phyloP scores from a whole-genome alignment of 2,888 invertebrate species.

The Luffia ferchaultella region DNA sequence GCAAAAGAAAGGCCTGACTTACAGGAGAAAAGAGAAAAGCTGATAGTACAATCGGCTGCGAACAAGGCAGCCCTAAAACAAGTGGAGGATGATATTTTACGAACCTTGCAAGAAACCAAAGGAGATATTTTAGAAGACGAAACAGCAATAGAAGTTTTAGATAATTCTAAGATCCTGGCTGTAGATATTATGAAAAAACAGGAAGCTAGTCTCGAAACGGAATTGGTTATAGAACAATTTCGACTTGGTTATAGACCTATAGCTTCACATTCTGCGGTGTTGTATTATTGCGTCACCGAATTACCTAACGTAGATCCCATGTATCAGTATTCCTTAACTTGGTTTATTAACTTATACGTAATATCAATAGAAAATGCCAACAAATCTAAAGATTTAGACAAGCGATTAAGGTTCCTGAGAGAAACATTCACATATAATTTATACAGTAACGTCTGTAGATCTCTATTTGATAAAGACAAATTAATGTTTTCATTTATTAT shows the following conservation, averaged over 20 bases:
- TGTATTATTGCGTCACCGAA: conserved; percentile 86
- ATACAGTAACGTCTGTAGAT: conserved; percentile 82
- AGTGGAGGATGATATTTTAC: conserved; percentile 88
- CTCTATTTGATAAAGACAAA: conserved; percentile 88
- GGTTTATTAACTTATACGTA: conserved; percentile 86
- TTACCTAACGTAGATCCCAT: conserved; percentile 86
- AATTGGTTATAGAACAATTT: conserved; percentile 78
- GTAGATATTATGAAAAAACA: conserved; percentile 85
- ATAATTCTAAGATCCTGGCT: conserved; percentile 84
- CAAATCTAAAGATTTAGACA: conserved; percentile 75
- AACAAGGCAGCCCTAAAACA: conserved; percentile 84
- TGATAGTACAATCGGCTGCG: conserved; percentile 80
- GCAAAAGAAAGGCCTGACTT: conserved; percentile 86
- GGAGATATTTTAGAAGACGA: conserved; percentile 94
- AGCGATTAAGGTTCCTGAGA: conserved; percentile 73
- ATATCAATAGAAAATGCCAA: conserved; percentile 79
- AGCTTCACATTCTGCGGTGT: conserved; percentile 79
- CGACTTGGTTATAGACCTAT: conserved; percentile 79
- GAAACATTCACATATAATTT: conserved; percentile 83
- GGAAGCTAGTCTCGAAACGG: conserved; percentile 78
- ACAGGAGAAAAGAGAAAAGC: conserved; percentile 80
- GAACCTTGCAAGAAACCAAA: conserved; percentile 81
- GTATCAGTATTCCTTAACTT: conserved; percentile 87
- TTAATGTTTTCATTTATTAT: conserved; percentile 83
- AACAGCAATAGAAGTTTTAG: conserved; percentile 85